Evolutionary conservation across 2,888 invertebrate genomes (phyloP).

Genomic region (Ochropleura leucogaster): DNA sequence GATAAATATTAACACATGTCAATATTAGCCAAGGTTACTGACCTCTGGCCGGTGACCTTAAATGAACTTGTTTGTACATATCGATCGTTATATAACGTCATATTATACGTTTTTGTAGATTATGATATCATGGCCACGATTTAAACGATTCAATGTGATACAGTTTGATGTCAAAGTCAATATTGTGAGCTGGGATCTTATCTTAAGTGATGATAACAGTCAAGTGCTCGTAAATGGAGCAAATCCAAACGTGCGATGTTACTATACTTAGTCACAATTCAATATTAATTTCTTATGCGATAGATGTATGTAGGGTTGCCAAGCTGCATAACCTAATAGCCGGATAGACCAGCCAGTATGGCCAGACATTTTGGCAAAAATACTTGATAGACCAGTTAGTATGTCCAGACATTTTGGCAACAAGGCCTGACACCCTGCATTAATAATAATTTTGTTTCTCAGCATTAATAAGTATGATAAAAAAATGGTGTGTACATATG

Average conservation of each 20-base stretch:
- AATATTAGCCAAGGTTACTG: conserved; percentile 25
- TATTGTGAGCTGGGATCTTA: neutral
- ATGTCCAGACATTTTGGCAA: no score
- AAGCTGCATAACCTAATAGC: no score
- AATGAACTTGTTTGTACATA: conserved; percentile 22
- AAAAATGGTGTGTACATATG: no score
- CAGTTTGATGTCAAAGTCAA: conserved; percentile 36
- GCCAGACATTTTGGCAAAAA: no score
- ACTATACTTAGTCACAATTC: neutral
- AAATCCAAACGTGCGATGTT: conserved; percentile 14
- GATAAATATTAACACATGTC: conserved; percentile 72
- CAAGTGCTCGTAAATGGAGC: conserved; percentile 5
- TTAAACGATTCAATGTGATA: conserved; percentile 23
- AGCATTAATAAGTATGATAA: no score
- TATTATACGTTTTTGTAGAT: conserved; percentile 21
- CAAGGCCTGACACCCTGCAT: no score
- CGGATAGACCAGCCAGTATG: no score
- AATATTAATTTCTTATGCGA: neutral
- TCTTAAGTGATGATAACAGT: conserved; percentile 34
- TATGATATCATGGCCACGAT: conserved; percentile 6
- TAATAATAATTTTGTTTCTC: no score
- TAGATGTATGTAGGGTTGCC: neutral
- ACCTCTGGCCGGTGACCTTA: conserved; percentile 34
- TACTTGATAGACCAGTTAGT: no score
- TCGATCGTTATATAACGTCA: conserved; percentile 27